A percentile compares a stretch with the other conserved stretches of the same genome.
Evolutionary conservation across 2,113 vertebrate species (phyloP).

Genomic region (Phyllostomus hastatus): DNA sequence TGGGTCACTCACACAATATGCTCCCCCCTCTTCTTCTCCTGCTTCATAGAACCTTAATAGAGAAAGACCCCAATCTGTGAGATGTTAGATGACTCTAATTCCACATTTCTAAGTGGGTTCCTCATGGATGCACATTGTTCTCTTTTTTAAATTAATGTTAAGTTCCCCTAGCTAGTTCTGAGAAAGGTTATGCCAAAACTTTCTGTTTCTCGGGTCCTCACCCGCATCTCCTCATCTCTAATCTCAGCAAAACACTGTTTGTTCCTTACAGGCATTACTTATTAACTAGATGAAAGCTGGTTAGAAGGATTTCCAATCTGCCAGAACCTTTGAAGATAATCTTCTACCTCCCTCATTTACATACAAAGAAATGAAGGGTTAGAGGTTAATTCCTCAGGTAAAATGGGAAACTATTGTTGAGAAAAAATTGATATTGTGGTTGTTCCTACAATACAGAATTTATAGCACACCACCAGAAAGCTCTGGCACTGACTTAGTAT

Average conservation of each 20-base stretch:
- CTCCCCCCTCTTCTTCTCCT: background rate
- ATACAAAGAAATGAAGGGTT: background rate
- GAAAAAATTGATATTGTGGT: background rate
- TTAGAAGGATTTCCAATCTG: background rate
- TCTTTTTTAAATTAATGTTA: background rate
- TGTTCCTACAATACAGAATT: background rate
- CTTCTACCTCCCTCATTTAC: background rate
- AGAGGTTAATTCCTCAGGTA: background rate
- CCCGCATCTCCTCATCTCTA: background rate
- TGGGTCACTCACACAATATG: background rate
- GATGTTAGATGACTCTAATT: background rate
- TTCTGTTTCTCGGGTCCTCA: background rate
- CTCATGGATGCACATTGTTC: background rate
- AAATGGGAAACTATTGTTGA: background rate
- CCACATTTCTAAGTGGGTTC: background rate
- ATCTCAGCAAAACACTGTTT: background rate
- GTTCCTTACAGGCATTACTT: background rate
- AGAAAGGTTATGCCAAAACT: background rate
- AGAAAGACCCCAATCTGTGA: background rate
- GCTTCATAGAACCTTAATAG: background rate
- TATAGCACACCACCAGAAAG: background rate
- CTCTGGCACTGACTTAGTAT: background rate
- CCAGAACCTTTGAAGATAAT: background rate
- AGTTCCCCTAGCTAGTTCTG: background rate
- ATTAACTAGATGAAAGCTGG: background rate